Percentiles rank a stretch among this genome's conserved stretches.
phyloP scores from a whole-genome alignment of 1,140 invertebrate species.

The Argopecten irradians region DNA sequence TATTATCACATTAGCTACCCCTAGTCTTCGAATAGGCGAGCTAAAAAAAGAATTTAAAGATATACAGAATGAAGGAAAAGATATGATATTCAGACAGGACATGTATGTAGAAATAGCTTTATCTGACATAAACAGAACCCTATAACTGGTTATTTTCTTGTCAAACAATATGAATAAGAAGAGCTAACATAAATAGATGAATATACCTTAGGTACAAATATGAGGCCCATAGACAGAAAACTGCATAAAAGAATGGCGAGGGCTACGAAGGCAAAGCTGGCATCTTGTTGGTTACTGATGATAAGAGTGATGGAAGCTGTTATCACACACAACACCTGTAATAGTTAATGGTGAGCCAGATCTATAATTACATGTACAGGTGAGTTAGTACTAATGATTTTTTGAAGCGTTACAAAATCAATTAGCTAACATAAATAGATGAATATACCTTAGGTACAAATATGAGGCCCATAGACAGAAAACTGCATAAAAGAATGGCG shows the following conservation, averaged over 20 bases:
- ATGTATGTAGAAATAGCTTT: no score
- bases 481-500: no score
- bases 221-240: slow-evolving; percentile 97
- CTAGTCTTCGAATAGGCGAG: no score
- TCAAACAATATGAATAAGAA: background rate
- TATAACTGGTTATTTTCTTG: background rate
- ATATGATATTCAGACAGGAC: no score
- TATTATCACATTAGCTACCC: no score
- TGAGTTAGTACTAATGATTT: background rate
- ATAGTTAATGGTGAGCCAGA: slow-evolving; percentile 25
- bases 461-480: no score
- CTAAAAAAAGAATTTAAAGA: background rate
- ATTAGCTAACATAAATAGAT: no score
- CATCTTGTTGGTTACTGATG: slow-evolving; percentile 97
- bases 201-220: slow-evolving; percentile 96
- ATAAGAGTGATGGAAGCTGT: slow-evolving; percentile 98
- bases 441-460: no score
- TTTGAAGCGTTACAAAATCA: background rate
- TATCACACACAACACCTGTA: slow-evolving; percentile 91
- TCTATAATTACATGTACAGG: background rate
- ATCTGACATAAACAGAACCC: no score
- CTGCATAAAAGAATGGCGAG: slow-evolving; percentile 97
- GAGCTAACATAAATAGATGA: no score
- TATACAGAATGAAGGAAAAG: background rate
- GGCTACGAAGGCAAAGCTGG: slow-evolving; percentile 96